Conservation (phyloP, 2,113 vertebrate genomes). For the Sinosuthora webbiana region DNA sequence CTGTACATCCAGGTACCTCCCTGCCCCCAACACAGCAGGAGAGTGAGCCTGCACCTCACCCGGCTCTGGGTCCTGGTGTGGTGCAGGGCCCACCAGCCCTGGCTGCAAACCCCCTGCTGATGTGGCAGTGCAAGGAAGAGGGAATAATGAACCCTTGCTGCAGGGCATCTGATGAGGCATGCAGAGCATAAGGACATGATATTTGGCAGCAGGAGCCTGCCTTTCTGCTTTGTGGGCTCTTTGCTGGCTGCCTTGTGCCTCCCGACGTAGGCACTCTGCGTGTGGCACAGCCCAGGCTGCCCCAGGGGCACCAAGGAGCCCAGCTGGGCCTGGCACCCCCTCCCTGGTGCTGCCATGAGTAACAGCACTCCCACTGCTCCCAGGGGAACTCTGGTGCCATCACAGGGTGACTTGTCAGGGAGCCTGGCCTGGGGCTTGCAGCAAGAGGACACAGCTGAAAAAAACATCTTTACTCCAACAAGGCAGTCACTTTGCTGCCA, state of each 20-base stretch:
- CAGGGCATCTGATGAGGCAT: not conserved
- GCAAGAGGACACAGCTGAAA: not conserved
- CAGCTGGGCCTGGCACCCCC: not conserved
- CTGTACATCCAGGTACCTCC: not conserved
- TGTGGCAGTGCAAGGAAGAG: not conserved
- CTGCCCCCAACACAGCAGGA: not conserved
- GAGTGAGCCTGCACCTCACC: not conserved
- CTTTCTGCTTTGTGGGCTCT: constrained; percentile 10
- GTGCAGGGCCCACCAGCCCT: not conserved
- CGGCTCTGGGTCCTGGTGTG: fast-evolving
- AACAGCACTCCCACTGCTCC: fast-evolving
- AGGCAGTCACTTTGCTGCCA: not conserved
- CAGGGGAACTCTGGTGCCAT: not conserved
- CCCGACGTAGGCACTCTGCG: not conserved
- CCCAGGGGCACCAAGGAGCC: not conserved
- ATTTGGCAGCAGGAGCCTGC: not conserved
- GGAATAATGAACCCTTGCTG: not conserved
- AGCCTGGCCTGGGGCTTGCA: not conserved
- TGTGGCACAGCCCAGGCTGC: not conserved
- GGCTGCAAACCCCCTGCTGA: not conserved
- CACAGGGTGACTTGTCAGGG: not conserved
- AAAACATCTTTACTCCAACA: not conserved
- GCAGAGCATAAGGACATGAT: not conserved
- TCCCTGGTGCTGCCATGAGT: not conserved
- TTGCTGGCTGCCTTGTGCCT: not conserved